Evolutionary conservation across 2,888 invertebrate genomes (phyloP).

Genomic region (Mimachlamys varia): DNA sequence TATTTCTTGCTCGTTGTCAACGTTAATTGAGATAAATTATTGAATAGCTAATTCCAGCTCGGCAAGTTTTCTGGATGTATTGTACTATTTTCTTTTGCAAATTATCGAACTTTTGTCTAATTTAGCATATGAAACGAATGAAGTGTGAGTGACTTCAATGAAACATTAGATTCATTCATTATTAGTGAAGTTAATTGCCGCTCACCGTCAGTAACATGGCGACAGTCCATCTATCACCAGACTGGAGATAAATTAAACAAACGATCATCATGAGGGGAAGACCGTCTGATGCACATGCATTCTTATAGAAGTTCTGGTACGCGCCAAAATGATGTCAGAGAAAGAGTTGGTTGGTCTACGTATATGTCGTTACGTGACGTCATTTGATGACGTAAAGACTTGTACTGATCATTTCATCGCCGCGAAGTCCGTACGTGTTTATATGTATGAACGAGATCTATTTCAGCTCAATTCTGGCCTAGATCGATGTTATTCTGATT

Average conservation of each 20-base stretch:
- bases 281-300: not conserved
- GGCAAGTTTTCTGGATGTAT: not conserved
- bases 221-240: not conserved
- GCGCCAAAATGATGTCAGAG: not conserved
- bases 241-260: slow-evolving; percentile 8
- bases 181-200: not conserved
- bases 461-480: too few relatives aligned
- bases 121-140: slow-evolving; percentile 34
- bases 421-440: too few relatives aligned
- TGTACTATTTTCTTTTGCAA: slow-evolving; percentile 27
- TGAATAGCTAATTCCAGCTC: slow-evolving; percentile 30
- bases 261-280: not conserved
- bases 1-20: slow-evolving; percentile 14
- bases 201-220: not conserved
- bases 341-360: not conserved
- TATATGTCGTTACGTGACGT: not conserved
- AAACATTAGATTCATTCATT: slow-evolving; percentile 31
- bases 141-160: slow-evolving; percentile 23
- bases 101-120: slow-evolving; percentile 36
- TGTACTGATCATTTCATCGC: too few relatives aligned
- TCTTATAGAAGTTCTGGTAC: slow-evolving; percentile 7
- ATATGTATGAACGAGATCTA: too few relatives aligned
- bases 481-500: too few relatives aligned
- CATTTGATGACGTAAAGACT: too few relatives aligned
- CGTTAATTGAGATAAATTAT: slow-evolving; percentile 15